Base-by-base conservation (phyloP, 1,140 invertebrate genomes). In the Trachymyrmex cornetzi region DNA sequence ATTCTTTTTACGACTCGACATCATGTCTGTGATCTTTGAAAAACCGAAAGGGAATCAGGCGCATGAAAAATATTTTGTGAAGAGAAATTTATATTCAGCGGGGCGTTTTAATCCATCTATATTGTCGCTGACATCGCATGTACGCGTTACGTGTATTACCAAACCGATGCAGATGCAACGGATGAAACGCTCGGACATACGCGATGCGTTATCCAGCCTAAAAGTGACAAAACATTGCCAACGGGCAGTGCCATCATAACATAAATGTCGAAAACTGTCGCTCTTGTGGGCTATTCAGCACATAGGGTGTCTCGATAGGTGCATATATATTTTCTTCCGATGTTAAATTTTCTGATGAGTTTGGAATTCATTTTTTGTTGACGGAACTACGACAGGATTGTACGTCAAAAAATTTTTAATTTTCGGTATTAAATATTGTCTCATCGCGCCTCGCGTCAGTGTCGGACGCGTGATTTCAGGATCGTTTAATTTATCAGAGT, bases 91-190 rank as follows among this genome's bases (percentile, higher is more conserved):
- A 75, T 63, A 84, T 75, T 48, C 80, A 75, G 48, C 69, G 55
- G 57, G 14, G 69, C 55, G 80, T 44, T 84, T 84, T 84, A 84
- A 84, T 84, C 80, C 80, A 75, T 84, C 80, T 48, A 30, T 75
- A 84, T 84, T 84, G 80, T 84, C 80, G 48, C 24, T 61, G 55
- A 61, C 66, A 59, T 44, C 63, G 63, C 27, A 4, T 38, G 34
- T 69, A 69, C 27, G 69, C 27, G 64, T 38, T 82, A 74, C 67
- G 57, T 30, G 67, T 82, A 69, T 82, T 72, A 59, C 67, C 38
- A 34, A 34, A 61, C 80, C 80, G 69, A 22, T 63, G 57, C 67
- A 75, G 6, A 44, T 11, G 38, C 34, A 44, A 61, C 80, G 80
- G 69, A 84, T 84, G 55, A 84, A 84, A 84, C 80, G 55, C 12